Evolutionary conservation across 1,140 invertebrate genomes (phyloP).

Genomic region (Drosophila pallidifrons): DNA sequence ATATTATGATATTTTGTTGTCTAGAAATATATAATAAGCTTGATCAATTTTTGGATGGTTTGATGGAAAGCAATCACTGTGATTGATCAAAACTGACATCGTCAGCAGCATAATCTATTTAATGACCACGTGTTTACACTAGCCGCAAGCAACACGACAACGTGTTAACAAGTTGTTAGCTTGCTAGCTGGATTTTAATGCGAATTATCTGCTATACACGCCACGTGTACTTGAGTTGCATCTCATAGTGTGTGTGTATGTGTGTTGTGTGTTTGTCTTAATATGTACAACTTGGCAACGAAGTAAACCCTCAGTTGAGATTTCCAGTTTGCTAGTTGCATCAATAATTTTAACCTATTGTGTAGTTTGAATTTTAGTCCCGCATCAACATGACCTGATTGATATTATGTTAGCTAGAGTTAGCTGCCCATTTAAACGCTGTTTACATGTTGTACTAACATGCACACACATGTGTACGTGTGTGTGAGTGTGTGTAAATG

Average conservation of each 20-base stretch:
- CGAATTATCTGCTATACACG: neutral
- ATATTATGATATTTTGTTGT: no score
- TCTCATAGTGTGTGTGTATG: neutral
- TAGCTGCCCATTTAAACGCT: conserved; percentile 69
- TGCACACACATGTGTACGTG: no score
- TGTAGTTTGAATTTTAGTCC: conserved; percentile 21
- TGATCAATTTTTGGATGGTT: no score
- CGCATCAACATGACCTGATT: conserved; percentile 75
- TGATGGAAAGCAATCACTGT: no score
- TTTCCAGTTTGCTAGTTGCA: conserved; percentile 13
- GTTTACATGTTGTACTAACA: conserved; percentile 54
- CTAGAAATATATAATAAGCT: no score
- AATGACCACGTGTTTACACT: no score
- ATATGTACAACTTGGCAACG: neutral
- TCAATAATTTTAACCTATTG: conserved; percentile 41
- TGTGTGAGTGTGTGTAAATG: no score
- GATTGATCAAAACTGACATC: no score
- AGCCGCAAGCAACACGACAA: no score
- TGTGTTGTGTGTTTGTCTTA: neutral
- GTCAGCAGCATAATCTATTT: no score
- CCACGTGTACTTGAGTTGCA: neutral
- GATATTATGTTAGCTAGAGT: conserved; percentile 61
- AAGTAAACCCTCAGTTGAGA: neutral
- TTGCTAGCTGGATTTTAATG: no score
- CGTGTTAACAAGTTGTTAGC: no score